Evolutionary conservation across 2,113 vertebrate genomes (phyloP), one percentile per base, ranked within the genome.

Genomic region (Callocephalon fimbriatum): DNA sequence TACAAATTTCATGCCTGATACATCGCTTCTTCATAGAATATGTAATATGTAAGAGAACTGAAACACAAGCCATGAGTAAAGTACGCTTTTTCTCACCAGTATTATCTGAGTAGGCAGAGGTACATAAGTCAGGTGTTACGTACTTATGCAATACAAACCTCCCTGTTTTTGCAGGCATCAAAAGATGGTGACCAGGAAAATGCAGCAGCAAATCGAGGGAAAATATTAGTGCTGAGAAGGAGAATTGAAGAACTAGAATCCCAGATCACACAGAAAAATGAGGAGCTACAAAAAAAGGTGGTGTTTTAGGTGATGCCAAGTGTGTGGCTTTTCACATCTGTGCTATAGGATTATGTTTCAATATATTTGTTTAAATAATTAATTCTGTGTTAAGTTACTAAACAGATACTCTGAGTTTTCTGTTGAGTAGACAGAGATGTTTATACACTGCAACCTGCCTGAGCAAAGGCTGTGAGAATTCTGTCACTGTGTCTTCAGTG

Each of bases 191-290:
- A 98, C 35, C 97, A 98, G 31, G 98, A 99, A 32, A 98, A 98
- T 15, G 96, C 97, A 61, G 98, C 98, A 4, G 99, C 99, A 56
- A 99, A 96, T 77, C 97, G 99, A 70, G 99, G 99, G 4, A 99
- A 99, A 94, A 98, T 99, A 35, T 66, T 99, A 22, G 73, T 99
- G 45, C 97, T 99, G 48, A 99, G 98, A 96, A 99, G 98, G 97
- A 99, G 98, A 74, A 97, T 99, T 4, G 99, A 99, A 91, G 99
- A 99, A 40, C 96, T 99, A 8, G 99, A 99, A 85, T 97, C 98
- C 19, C 98, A 98, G 85, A 97, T 99, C n/a, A 48, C 92, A 7
- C 97, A 97, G 12, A 98, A 97, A 97, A 97, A 98, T 82, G 94
- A 98, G 78, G 98, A 99, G 10, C 96, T 99, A 78, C 95, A 97